A percentile compares a stretch with the other conserved stretches of the same genome.
These are phyloP conservation scores for Parascotia fuliginaria DNA, from an alignment of 2,888 invertebrate genomes.

Conservation along the genomic window DNA sequence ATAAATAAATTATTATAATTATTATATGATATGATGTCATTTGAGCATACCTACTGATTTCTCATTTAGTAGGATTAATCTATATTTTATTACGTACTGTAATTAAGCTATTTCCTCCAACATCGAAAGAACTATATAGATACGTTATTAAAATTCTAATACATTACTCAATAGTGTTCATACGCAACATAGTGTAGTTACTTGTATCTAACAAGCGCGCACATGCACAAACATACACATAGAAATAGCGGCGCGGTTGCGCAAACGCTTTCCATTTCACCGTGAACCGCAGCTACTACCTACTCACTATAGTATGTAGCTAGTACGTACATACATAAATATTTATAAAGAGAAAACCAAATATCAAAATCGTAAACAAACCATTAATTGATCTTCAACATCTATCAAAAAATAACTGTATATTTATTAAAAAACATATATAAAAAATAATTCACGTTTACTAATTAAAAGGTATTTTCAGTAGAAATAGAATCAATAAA, in stretches of 20 bases:
- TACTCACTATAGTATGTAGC: conserved; percentile 11
- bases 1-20: no score
- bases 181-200: conserved; percentile 39
- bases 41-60: no score
- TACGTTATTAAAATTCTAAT: conserved; percentile 40
- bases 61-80: not conserved
- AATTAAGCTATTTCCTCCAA: not conserved
- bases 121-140: not conserved
- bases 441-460: no score
- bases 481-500: conserved; percentile 5
- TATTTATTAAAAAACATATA: no score
- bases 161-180: conserved; percentile 46
- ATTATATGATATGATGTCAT: no score
- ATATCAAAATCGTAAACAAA: not conserved
- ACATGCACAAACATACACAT: conserved; percentile 27
- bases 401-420: no score
- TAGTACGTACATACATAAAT: not conserved
- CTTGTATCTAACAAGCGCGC: conserved; percentile 34
- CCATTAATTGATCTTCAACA: not conserved
- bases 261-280: conserved; percentile 84
- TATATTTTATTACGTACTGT: not conserved
- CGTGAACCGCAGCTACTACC: conserved; percentile 47
- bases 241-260: conserved; percentile 55
- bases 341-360: conserved; percentile 3
- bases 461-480: no score